Conservation (phyloP, 2,888 invertebrate genomes). For the Platerodrilus igneus region DNA sequence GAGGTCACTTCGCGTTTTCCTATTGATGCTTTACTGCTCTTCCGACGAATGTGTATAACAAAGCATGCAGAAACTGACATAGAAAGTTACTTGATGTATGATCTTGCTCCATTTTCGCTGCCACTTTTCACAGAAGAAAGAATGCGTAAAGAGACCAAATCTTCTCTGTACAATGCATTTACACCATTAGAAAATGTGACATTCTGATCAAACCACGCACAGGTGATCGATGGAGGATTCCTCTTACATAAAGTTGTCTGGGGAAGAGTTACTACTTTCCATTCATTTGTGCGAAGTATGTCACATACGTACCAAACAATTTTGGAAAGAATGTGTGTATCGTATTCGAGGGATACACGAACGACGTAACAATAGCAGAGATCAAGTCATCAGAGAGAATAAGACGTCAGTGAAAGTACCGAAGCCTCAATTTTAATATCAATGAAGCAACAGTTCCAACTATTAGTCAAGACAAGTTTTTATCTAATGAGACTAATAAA, state of each 20-base stretch:
- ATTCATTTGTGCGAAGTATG: constrained; percentile 4
- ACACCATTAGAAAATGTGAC: too few relatives aligned
- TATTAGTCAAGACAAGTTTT: constrained; percentile 27
- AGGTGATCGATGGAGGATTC: too few relatives aligned
- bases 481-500: constrained; percentile 27
- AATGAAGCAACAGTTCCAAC: constrained; percentile 22
- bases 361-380: neutral
- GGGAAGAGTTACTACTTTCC: neutral
- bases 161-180: too few relatives aligned
- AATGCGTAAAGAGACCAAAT: too few relatives aligned
- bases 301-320: constrained; percentile 4
- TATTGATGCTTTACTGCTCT: too few relatives aligned
- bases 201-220: too few relatives aligned
- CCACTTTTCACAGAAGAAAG: too few relatives aligned
- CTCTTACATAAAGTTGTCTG: constrained; percentile 3
- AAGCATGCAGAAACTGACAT: too few relatives aligned
- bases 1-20: too few relatives aligned
- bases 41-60: too few relatives aligned
- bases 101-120: too few relatives aligned
- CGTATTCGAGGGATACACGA: constrained; percentile 4
- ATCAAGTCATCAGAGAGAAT: constrained; percentile 3
- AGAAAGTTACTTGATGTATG: too few relatives aligned
- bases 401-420: neutral
- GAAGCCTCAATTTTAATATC: constrained; percentile 5
- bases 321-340: constrained; percentile 3